Base-by-base conservation (phyloP, 2,113 vertebrate genomes). In the Lagenorhynchus albirostris region DNA sequence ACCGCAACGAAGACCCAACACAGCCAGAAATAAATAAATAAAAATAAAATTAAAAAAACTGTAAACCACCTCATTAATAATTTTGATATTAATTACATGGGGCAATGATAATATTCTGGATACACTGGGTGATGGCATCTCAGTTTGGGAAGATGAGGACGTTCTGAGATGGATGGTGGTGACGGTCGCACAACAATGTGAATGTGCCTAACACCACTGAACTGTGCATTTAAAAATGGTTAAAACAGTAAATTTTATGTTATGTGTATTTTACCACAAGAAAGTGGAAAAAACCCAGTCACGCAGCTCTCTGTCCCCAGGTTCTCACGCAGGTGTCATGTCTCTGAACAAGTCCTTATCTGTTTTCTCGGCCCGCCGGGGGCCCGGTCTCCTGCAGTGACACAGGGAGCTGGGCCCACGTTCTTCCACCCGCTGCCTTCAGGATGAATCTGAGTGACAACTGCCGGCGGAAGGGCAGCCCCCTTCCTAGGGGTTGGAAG, bases 81-180 rank as follows among this genome's bases (percentile, higher is more conserved):
- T 33, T 47, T 60, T 55, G 55, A 9, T 7, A 2, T 10, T 36
- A n/a, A 55, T 55, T 17, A 15, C 15, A 2, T 0, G 31, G 6
- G 3, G 18, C 18, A 8, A 15, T 2, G 55, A 7, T 20, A 17
- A 2, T 25, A 5, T 8, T 60, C 65, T 41, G 17, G 63, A n/a
- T 44, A 5, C 4, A 20, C 2, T 6, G 6, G 20, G 36, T 31
- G 33, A 18, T 4, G 53, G 41, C 23, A 0, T n/a, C 8, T 60
- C 74, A 4, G 38, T 50, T 31, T 8, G 74, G 38, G 63, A 62
- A 41, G 23, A 14, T 36, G 25, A 68, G 10, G 23, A 11, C 0
- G 13, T 17, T 36, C 50, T 31, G 73, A 33, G 26, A 31, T 1
- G 6, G 47, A 29, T 0, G 8, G n/a, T 10, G 13, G 50, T 44